A percentile compares a stretch with the other conserved stretches of the same genome.
Conservation (phyloP, 2,113 vertebrate species). For the Machaerirhynchus nigripectus region DNA sequence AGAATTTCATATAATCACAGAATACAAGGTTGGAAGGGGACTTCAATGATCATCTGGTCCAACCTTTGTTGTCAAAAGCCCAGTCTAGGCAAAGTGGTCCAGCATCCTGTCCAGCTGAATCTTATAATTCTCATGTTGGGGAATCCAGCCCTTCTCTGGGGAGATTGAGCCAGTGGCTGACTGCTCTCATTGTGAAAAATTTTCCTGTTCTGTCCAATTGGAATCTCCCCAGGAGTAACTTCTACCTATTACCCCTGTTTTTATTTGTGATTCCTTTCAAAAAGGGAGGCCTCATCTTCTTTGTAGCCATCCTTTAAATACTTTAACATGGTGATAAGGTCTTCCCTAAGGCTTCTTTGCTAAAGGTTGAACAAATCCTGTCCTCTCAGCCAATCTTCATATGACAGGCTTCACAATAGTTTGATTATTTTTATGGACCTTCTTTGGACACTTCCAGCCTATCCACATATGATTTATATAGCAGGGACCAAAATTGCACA, state of each 20-base stretch:
- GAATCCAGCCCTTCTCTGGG: not conserved
- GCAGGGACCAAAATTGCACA: not conserved
- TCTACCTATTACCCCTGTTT: not conserved
- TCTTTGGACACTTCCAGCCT: not conserved
- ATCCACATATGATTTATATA: not conserved
- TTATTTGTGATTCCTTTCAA: not conserved
- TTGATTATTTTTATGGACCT: not conserved
- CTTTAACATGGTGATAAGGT: not conserved
- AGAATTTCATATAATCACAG: not conserved
- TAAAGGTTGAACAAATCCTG: not conserved
- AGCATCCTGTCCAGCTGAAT: not conserved
- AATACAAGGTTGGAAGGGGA: not conserved
- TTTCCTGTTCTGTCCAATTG: not conserved
- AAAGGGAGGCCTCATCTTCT: not conserved
- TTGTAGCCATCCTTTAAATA: not conserved
- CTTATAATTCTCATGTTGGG: not conserved
- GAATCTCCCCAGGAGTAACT: not conserved
- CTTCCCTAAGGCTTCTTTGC: not conserved
- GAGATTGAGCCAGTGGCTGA: fast-evolving
- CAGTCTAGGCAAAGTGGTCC: not conserved
- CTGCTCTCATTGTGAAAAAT: not conserved
- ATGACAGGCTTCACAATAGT: not conserved
- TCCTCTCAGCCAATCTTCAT: not conserved
- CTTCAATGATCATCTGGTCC: not conserved
- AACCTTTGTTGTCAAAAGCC: not conserved